phyloP scores from a whole-genome alignment of 2,113 vertebrate species.

The Microtus pennsylvanicus region DNA sequence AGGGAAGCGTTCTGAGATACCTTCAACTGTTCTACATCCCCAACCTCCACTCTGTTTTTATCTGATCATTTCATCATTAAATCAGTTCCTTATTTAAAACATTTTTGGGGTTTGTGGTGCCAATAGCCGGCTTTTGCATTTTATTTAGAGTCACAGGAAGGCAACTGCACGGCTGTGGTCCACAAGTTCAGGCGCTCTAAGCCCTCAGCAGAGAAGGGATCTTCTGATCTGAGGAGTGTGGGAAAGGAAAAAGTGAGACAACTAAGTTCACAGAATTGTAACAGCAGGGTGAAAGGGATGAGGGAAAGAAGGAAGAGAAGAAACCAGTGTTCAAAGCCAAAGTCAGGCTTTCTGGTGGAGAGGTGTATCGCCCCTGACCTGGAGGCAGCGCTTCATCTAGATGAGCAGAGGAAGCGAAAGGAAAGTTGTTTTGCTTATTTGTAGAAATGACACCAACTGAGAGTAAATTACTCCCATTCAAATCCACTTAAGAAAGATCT shows the following conservation, averaged over 20 bases:
- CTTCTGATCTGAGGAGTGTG: neutral
- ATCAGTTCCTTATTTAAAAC: constrained; percentile 9
- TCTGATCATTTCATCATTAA: neutral
- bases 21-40: neutral
- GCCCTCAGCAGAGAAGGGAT: neutral
- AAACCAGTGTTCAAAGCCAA: constrained; percentile 23
- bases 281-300: constrained; percentile 26
- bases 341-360: constrained; percentile 60
- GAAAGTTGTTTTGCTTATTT: neutral
- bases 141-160: constrained; percentile 11
- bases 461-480: constrained; percentile 22
- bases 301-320: constrained; percentile 30
- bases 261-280: neutral
- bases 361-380: neutral
- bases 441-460: neutral
- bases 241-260: neutral
- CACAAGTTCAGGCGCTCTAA: neutral
- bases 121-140: neutral
- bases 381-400: neutral
- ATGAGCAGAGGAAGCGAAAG: neutral
- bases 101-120: neutral
- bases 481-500: neutral
- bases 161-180: neutral
- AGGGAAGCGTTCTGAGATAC: neutral
- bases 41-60: neutral